phyloP scores from a whole-genome alignment of 2,113 vertebrate species.

The Gymnobelideus leadbeateri region DNA sequence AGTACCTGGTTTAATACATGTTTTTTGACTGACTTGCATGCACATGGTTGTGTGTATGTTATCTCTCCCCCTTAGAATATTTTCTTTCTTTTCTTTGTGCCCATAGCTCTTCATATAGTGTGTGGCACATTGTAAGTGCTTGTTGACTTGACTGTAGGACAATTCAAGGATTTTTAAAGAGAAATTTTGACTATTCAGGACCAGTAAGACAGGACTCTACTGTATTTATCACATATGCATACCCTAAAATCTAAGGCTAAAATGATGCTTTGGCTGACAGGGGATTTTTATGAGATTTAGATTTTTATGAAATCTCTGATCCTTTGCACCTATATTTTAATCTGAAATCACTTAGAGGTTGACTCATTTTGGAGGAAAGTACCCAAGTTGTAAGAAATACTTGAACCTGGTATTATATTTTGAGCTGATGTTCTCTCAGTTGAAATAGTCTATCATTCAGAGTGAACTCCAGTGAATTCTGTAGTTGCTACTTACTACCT shows the following conservation, averaged over 20 bases:
- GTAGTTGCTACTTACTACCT: not conserved
- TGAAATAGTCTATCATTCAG: not conserved
- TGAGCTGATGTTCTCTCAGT: not conserved
- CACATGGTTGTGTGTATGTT: not conserved
- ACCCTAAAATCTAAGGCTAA: not conserved
- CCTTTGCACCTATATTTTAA: not conserved
- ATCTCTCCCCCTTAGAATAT: not conserved
- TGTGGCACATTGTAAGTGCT: not conserved
- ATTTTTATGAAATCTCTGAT: not conserved
- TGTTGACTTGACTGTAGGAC: not conserved
- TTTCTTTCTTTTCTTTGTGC: not conserved
- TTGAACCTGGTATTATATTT: not conserved
- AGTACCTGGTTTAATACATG: not conserved
- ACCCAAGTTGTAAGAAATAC: not conserved
- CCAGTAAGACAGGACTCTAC: not conserved
- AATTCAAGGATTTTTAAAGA: not conserved
- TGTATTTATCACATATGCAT: not conserved
- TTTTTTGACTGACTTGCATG: not conserved
- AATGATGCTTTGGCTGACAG: not conserved
- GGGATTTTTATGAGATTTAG: not conserved
- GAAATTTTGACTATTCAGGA: not conserved
- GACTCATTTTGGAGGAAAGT: constrained; percentile 14
- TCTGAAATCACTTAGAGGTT: constrained; percentile 3
- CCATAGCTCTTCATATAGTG: not conserved
- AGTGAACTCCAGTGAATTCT: constrained; percentile 1